Conservation (phyloP, 2,797 vertebrate species). For the Microctenopoma stevenorrisi region DNA sequence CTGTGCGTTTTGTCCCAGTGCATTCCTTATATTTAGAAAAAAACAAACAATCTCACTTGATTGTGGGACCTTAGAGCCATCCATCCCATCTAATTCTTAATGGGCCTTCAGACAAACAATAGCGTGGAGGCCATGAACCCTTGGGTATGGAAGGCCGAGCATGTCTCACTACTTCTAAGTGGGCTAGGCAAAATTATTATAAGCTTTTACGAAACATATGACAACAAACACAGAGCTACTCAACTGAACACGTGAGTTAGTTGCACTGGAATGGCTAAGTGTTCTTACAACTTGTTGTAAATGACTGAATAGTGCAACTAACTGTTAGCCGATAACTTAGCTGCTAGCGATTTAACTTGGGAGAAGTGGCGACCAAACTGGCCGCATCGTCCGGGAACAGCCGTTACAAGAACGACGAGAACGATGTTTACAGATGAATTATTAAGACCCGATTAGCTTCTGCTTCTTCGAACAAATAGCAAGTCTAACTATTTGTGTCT, state of each 20-base stretch:
- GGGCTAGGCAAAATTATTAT: slow-evolving; percentile 18
- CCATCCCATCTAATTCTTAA: slow-evolving; percentile 20
- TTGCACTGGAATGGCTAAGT: neutral
- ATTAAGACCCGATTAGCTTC: rapidly evolving
- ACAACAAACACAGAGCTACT: slow-evolving; percentile 5
- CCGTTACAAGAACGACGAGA: neutral
- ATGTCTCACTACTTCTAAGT: slow-evolving; percentile 50
- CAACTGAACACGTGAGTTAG: rapidly evolving
- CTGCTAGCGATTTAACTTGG: slow-evolving; percentile 48
- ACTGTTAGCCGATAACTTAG: slow-evolving; percentile 30
- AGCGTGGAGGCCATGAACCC: slow-evolving; percentile 78
- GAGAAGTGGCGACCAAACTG: slow-evolving; percentile 48
- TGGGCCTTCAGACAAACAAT: slow-evolving; percentile 74
- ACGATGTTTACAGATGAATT: rapidly evolving
- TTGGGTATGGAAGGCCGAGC: slow-evolving; percentile 65
- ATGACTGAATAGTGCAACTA: slow-evolving; percentile 1
- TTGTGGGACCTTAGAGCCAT: neutral
- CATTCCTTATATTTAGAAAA: neutral
- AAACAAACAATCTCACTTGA: neutral
- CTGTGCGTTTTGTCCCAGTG: rapidly evolving
- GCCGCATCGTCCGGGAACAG: slow-evolving; percentile 40
- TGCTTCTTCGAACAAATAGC: neutral
- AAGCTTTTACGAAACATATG: neutral
- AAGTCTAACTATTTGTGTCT: slow-evolving; percentile 41
- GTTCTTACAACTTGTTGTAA: neutral